phyloP scores from a whole-genome alignment of 1,140 invertebrate genomes.

The Leucophenga varia region DNA sequence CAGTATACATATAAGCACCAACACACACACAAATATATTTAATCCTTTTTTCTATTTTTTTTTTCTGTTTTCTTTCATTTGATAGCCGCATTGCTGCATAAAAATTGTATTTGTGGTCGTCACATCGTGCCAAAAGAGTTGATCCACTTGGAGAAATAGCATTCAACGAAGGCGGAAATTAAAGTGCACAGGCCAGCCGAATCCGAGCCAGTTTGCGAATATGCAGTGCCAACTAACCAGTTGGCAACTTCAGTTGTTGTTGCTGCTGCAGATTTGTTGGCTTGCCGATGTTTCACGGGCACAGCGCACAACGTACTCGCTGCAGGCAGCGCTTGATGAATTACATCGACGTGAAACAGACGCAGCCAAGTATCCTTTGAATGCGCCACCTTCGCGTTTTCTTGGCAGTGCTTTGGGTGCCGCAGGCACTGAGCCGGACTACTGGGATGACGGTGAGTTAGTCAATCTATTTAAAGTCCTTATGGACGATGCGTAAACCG shows the following conservation, averaged over 20 bases:
- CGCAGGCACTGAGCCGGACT: slow-evolving; percentile 22
- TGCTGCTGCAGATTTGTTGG: slow-evolving; percentile 11
- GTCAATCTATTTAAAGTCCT: background rate
- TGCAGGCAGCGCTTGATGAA: slow-evolving; percentile 52
- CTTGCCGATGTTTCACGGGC: slow-evolving; percentile 7
- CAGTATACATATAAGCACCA: no score
- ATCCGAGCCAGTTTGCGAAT: background rate
- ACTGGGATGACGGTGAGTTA: slow-evolving; percentile 52
- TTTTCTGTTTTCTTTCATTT: no score
- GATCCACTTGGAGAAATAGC: no score
- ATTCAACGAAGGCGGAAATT: no score
- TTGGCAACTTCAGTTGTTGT: slow-evolving; percentile 25
- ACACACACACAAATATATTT: no score
- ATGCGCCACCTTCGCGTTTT: slow-evolving; percentile 32
- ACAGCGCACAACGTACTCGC: slow-evolving; percentile 42
- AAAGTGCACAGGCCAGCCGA: no score
- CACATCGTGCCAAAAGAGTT: no score
- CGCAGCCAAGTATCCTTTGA: slow-evolving; percentile 46
- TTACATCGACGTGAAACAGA: slow-evolving; percentile 43
- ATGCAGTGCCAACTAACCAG: background rate
- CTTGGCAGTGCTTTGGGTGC: slow-evolving; percentile 11
- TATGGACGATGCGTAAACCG: no score
- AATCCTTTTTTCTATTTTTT: no score
- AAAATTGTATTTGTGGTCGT: no score
- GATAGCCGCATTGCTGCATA: no score